Evolutionary conservation across 2,888 invertebrate species (phyloP).

Genomic region (Tiliacea aurago): DNA sequence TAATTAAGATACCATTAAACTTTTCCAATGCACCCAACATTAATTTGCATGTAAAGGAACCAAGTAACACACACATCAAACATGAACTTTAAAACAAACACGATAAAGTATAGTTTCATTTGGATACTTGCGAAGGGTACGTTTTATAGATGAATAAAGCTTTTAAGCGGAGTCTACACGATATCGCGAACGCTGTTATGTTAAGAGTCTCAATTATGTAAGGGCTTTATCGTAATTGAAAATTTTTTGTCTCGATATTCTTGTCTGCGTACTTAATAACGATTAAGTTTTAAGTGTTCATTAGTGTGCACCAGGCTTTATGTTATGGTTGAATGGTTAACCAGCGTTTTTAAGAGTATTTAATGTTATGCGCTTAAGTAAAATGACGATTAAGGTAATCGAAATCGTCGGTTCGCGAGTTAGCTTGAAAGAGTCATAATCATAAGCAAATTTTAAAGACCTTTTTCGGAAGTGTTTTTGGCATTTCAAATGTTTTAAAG

Average conservation of each 20-base stretch:
- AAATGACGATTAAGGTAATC: constrained; percentile 44
- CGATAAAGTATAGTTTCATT: constrained; percentile 33
- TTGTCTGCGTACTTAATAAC: constrained; percentile 61
- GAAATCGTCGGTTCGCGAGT: constrained; percentile 22
- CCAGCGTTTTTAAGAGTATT: constrained; percentile 46
- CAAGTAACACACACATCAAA: constrained; percentile 30
- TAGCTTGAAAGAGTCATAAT: constrained; percentile 27
- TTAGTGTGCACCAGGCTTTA: constrained; percentile 58
- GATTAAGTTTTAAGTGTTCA: constrained; percentile 69
- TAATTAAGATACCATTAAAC: constrained; percentile 68
- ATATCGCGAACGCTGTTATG: constrained; percentile 66
- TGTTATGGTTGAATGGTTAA: constrained; percentile 47
- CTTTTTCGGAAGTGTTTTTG: not conserved
- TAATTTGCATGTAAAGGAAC: constrained; percentile 64
- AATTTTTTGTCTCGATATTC: constrained; percentile 59
- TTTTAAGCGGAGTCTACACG: constrained; percentile 63
- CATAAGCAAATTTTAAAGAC: not conserved
- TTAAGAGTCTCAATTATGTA: constrained; percentile 68
- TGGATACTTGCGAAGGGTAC: constrained; percentile 15
- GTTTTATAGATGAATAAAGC: constrained; percentile 63
- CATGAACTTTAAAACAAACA: constrained; percentile 33
- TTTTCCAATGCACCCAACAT: constrained; percentile 61
- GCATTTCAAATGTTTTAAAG: not conserved
- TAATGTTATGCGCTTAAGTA: constrained; percentile 32
- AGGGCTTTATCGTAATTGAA: constrained; percentile 67